phyloP scores from a whole-genome alignment of 1,140 invertebrate genomes.

The Andricus grossulariae region DNA sequence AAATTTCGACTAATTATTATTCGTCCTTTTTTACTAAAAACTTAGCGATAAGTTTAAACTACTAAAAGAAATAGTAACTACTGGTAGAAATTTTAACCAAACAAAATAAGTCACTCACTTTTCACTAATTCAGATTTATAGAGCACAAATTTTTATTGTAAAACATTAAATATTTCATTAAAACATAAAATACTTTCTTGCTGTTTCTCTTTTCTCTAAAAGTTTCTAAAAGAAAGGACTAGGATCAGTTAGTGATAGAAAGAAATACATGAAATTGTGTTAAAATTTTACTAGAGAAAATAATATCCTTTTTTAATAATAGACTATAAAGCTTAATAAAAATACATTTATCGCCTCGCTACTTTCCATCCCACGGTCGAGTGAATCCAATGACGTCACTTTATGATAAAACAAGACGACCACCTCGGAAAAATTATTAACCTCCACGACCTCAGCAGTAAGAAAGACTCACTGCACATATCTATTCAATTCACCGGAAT shows the following conservation, averaged over 20 bases:
- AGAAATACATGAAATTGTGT: not conserved
- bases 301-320: conserved; percentile 49
- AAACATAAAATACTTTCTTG: too few relatives aligned
- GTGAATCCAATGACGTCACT: conserved; percentile 64
- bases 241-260: not conserved
- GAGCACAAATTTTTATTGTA: too few relatives aligned
- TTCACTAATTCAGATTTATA: too few relatives aligned
- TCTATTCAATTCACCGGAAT: not conserved
- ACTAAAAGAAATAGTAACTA: too few relatives aligned
- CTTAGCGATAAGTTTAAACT: too few relatives aligned
- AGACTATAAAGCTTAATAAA: conserved; percentile 49
- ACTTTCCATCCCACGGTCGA: conserved; percentile 62
- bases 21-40: too few relatives aligned
- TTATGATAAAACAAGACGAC: conserved; percentile 64
- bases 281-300: not conserved
- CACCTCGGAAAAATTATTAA: conserved; percentile 48
- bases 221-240: too few relatives aligned
- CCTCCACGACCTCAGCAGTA: conserved; percentile 28
- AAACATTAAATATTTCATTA: too few relatives aligned
- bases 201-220: too few relatives aligned
- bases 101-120: too few relatives aligned
- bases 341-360: conserved; percentile 65
- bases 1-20: too few relatives aligned
- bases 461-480: not conserved
- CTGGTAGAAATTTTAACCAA: too few relatives aligned